A percentile compares a stretch with the other conserved stretches of the same genome.
These are phyloP conservation scores for Megaceryle maxima DNA, from an alignment of 2,113 vertebrate genomes.

Conservation along the genomic window DNA sequence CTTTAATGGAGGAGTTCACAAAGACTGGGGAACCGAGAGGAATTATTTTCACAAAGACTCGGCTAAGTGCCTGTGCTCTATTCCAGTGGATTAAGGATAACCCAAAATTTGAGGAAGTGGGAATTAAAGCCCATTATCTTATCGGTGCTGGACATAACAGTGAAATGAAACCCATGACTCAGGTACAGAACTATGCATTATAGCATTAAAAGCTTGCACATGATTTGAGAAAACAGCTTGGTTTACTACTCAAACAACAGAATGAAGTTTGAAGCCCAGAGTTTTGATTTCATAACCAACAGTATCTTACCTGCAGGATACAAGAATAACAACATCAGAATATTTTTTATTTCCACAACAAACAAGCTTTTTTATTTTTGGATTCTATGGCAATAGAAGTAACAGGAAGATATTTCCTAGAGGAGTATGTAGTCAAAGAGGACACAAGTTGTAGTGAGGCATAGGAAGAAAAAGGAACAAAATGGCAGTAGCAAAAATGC, in stretches of 20 bases:
- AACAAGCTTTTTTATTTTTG: background rate
- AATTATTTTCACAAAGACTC: constrained; percentile 95
- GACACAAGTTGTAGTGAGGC: background rate
- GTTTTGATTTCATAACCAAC: background rate
- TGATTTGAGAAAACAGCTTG: background rate
- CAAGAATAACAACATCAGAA: background rate
- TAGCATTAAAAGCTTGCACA: background rate
- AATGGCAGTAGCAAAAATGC: background rate
- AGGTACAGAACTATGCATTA: constrained; percentile 71
- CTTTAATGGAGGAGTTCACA: constrained; percentile 86
- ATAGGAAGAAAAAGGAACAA: background rate
- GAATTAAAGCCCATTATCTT: constrained; percentile 83
- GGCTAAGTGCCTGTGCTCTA: constrained; percentile 87
- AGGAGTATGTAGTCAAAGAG: background rate
- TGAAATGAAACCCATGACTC: constrained; percentile 90
- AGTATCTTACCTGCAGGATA: background rate
- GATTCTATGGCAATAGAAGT: background rate
- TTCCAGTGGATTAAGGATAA: constrained; percentile 90
- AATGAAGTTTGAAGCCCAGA: background rate
- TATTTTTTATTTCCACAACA: background rate
- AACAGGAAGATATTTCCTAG: background rate
- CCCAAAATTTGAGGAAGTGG: constrained; percentile 87
- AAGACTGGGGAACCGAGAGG: constrained; percentile 79
- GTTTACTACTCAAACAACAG: background rate
- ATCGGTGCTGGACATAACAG: constrained; percentile 92